Conservation (phyloP, 2,888 invertebrate species). For the Eupelmus urozonus region DNA sequence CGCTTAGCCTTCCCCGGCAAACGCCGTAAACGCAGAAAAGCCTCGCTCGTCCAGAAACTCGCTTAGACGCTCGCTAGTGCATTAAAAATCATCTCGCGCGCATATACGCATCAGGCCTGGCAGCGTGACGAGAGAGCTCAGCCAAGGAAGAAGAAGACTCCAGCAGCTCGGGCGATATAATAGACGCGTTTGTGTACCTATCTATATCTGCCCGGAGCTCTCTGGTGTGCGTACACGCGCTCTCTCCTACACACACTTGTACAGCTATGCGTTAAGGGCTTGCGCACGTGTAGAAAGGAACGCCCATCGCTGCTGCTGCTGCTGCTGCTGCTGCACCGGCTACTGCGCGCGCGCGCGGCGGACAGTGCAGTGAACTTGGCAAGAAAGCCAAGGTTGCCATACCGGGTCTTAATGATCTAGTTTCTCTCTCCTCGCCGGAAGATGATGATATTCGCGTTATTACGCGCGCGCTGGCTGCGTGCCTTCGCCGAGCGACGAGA, state of each 20-base stretch:
- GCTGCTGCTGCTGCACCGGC: constrained; percentile 25
- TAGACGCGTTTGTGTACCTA: constrained; percentile 47
- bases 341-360: constrained; percentile 19
- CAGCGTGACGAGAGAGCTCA: constrained; percentile 15
- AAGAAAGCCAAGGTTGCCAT: constrained; percentile 74
- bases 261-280: constrained; percentile 6
- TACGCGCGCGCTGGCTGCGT: constrained; percentile 48
- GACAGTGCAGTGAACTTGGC: constrained; percentile 75
- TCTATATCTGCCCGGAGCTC: constrained; percentile 23
- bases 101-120: constrained; percentile 1
- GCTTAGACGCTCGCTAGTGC: too few relatives aligned
- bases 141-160: constrained; percentile 2
- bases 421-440: constrained; percentile 67
- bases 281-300: constrained; percentile 36
- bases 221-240: constrained; percentile 14
- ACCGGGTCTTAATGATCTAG: constrained; percentile 74
- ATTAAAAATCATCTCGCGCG: constrained; percentile 26
- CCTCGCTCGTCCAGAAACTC: too few relatives aligned
- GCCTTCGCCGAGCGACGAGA: not conserved
- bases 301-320: constrained; percentile 1
- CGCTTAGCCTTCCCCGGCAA: too few relatives aligned
- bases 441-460: constrained; percentile 67
- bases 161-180: constrained; percentile 30
- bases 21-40: too few relatives aligned
- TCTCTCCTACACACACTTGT: constrained; percentile 13